Base-by-base conservation (phyloP, 2,113 vertebrate genomes). In the Laterallus jamaicensis region DNA sequence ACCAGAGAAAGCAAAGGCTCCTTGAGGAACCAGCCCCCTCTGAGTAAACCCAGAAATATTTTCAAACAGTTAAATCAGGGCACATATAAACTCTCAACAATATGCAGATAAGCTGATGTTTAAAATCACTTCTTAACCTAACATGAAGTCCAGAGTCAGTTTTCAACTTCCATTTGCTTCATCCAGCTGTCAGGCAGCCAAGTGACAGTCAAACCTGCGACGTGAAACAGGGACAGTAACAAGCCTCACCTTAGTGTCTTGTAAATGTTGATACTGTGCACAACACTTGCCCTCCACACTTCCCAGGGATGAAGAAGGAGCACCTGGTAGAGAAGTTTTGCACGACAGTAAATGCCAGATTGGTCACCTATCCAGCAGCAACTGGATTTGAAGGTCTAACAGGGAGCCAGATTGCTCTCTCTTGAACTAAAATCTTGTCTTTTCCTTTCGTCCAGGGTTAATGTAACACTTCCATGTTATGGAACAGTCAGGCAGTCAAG, bases 141-240 rank as follows among this genome's bases (percentile, higher is more conserved):
- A 63, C 55, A 12, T 5, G 28, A 88, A 62, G 70, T 4, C 73
- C 40, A 22, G 54, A 70, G 35, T 35, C 88, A 54, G 50, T 12
- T 77, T 86, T 66, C 67, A 81, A 44, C 32, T 67, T 66, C 40
- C 44, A 68, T 49, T 50, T 52, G 63, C 40, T 84, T n/a, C 7
- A 7, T 3, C 14, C 0, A 9, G 66, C 88, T 64, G n/a, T 31
- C 47, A 67, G 49, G 32, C 73, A 78, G 76, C 8, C 58, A 54
- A 59, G 60, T 2, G 7, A 66, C 8, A 35, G 47, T 13, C 1
- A 1, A 75, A 56, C 5, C 25, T 1, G 5, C 11, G 22, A 19
- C 21, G 17, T 4, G 47, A n/a, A 47, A 69, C 0, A 1, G 26
- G 31, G 49, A 29, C 13, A 15, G 40, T 15, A 54, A 28, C 20